Evolutionary conservation across 2,888 invertebrate species (phyloP).

Genomic region (Villa cingulata): DNA sequence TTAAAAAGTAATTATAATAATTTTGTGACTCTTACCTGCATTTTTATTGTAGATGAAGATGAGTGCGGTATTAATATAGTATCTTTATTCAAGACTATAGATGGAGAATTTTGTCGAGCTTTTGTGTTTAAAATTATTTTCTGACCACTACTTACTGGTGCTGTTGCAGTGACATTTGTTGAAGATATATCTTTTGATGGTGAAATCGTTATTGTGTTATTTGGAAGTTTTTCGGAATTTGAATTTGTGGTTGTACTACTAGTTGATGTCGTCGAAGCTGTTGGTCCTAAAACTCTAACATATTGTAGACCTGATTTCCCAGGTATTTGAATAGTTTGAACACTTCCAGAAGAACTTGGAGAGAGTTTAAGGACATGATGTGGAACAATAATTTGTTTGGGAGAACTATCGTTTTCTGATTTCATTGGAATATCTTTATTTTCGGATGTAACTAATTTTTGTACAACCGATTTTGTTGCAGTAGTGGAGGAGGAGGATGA

Average conservation of each 20-base stretch:
- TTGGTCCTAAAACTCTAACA: constrained; percentile 44
- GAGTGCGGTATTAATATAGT: background rate
- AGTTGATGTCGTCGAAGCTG: too few species aligned
- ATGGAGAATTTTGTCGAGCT: background rate
- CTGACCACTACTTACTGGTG: constrained; percentile 21
- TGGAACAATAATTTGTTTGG: constrained; percentile 28
- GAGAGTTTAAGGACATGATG: constrained; percentile 28
- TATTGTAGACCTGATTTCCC: constrained; percentile 43
- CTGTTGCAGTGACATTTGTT: constrained; percentile 23
- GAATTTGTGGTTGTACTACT: background rate
- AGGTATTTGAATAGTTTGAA: constrained; percentile 29
- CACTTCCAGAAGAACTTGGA: constrained; percentile 12
- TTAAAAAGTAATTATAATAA: too few species aligned
- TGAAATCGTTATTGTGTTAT: constrained; percentile 16
- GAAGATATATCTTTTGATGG: background rate
- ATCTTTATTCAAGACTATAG: background rate
- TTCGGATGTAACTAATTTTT: background rate
- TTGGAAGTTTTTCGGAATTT: constrained; percentile 10
- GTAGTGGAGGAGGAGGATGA: too few species aligned
- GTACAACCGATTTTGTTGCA: background rate
- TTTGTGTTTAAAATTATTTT: background rate
- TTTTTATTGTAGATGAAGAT: too few species aligned
- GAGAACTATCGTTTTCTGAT: constrained; percentile 19
- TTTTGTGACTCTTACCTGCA: too few species aligned
- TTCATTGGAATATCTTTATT: constrained; percentile 4